Conservation (phyloP, 1,140 invertebrate species). For the Sycophaga agraensis region DNA sequence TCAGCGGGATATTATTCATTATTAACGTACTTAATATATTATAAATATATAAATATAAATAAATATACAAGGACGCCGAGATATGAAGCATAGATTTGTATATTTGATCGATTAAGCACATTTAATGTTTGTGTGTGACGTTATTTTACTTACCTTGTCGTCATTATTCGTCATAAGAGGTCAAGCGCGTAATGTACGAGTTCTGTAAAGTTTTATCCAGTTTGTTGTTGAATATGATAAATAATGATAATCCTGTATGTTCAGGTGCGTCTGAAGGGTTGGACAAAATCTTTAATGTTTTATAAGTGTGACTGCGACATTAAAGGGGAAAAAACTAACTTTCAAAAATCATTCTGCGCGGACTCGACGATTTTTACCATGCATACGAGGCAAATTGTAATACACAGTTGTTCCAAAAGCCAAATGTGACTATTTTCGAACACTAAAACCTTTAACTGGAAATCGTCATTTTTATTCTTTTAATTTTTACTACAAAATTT, state of each 20-base stretch:
- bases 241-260: conserved; percentile 27
- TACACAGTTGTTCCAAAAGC: too few relatives aligned
- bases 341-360: not conserved
- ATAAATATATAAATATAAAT: conserved; percentile 34
- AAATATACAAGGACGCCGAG: conserved; percentile 32
- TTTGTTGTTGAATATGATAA: conserved; percentile 34
- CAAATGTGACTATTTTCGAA: too few relatives aligned
- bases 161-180: conserved; percentile 32
- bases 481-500: too few relatives aligned
- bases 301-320: conserved; percentile 25
- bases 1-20: conserved; percentile 19
- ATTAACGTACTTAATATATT: conserved; percentile 35
- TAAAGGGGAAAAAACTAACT: conserved; percentile 1
- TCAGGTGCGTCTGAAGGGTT: conserved; percentile 2
- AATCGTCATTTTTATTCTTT: too few relatives aligned
- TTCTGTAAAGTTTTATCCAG: conserved; percentile 39
- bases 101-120: conserved; percentile 47
- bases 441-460: too few relatives aligned
- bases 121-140: conserved; percentile 45
- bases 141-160: conserved; percentile 44
- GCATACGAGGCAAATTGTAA: too few relatives aligned
- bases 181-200: conserved; percentile 33
- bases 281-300: conserved; percentile 27
- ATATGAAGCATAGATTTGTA: conserved; percentile 48
- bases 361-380: conserved; percentile 4